These are phyloP conservation scores for Rugalucina vietnamica DNA, from an alignment of 2,888 invertebrate species.

Conservation along the genomic window DNA sequence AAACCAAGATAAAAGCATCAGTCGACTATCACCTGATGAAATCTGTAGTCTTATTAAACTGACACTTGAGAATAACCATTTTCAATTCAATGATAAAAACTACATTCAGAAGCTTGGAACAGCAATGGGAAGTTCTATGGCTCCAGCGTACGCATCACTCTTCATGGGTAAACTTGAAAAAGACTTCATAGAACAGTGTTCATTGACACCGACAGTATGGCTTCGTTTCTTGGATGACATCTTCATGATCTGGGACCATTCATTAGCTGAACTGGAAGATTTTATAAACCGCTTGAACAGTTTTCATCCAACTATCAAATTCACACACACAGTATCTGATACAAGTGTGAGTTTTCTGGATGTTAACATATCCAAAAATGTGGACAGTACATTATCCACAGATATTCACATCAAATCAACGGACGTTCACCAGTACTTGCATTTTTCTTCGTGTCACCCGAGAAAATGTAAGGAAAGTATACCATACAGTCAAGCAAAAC, in stretches of 20 bases:
- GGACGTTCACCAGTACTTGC: constrained; percentile 20
- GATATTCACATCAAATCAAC: neutral
- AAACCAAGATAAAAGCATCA: neutral
- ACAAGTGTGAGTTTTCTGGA: neutral
- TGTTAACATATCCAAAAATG: neutral
- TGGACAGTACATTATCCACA: neutral
- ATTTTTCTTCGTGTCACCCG: constrained; percentile 21
- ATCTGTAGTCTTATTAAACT: constrained; percentile 2
- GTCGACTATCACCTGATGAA: neutral
- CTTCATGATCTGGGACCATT: neutral
- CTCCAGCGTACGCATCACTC: constrained; percentile 14
- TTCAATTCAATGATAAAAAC: neutral
- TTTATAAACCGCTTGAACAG: constrained; percentile 15
- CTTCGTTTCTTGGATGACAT: neutral
- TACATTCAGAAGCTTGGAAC: constrained; percentile 17
- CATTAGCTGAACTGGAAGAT: neutral
- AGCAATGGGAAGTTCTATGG: constrained; percentile 32
- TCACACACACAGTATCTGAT: constrained; percentile 1
- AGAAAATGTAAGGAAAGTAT: constrained; percentile 20
- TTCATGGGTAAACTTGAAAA: constrained; percentile 27
- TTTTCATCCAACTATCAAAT: constrained; percentile 22
- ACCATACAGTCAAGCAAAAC: constrained; percentile 35
- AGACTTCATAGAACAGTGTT: neutral
- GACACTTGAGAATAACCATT: constrained; percentile 25
- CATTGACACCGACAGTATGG: neutral